Percentiles rank a stretch among this genome's conserved stretches.
These are phyloP conservation scores for Notocelia uddmanniana DNA, from an alignment of 2,888 invertebrate genomes.

Conservation along the genomic window DNA sequence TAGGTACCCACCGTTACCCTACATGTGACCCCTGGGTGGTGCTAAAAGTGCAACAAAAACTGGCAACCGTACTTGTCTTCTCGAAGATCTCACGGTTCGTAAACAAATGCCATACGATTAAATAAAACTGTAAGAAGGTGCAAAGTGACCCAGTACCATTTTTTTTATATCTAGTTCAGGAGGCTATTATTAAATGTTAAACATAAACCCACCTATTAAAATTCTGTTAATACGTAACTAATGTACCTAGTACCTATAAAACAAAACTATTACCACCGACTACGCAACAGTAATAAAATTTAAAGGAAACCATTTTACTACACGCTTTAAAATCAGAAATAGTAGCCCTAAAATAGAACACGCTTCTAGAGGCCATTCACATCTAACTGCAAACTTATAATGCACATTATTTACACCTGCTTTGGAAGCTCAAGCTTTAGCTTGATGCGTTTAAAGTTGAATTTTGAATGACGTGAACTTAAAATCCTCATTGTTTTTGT, in stretches of 20 bases:
- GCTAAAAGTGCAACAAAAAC: too few species aligned
- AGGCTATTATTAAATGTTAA: not conserved
- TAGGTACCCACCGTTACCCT: too few species aligned
- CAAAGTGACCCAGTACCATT: too few species aligned
- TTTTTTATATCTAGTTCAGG: too few species aligned
- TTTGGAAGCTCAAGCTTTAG: not conserved
- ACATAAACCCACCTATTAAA: not conserved
- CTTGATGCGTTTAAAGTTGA: not conserved
- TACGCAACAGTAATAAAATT: slow-evolving; percentile 15
- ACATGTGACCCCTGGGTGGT: too few species aligned
- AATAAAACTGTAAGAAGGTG: too few species aligned
- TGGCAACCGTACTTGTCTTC: too few species aligned
- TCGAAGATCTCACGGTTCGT: too few species aligned
- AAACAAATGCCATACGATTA: too few species aligned
- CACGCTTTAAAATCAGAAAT: slow-evolving; percentile 55
- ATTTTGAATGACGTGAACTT: not conserved
- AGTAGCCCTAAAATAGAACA: slow-evolving; percentile 68
- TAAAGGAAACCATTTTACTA: slow-evolving; percentile 3
- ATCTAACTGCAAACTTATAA: slow-evolving; percentile 44
- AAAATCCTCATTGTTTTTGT: not conserved
- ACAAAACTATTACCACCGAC: not conserved
- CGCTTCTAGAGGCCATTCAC: slow-evolving; percentile 69
- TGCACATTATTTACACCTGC: slow-evolving; percentile 2
- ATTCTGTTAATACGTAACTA: not conserved
- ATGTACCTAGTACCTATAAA: not conserved